phyloP scores from a whole-genome alignment of 2,797 vertebrate genomes.

The Cephalopachus bancanus region DNA sequence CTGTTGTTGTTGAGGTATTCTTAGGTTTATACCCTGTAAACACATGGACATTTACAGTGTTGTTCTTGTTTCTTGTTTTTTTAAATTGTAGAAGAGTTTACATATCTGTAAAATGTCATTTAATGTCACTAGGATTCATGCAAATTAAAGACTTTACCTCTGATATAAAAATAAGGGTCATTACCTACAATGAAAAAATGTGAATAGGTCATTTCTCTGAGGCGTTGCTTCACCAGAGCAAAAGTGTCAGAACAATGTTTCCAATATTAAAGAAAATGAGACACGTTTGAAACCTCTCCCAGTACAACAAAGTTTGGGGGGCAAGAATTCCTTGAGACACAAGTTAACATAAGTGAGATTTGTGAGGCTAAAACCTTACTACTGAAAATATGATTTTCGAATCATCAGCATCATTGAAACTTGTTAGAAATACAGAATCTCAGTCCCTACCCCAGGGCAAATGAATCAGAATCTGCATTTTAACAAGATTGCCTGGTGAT shows the following conservation, averaged over 20 bases:
- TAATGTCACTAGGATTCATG: slow-evolving; percentile 11
- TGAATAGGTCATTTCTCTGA: background rate
- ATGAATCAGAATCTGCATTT: background rate
- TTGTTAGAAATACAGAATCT: background rate
- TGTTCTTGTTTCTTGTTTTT: background rate
- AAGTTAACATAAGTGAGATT: background rate
- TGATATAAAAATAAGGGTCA: slow-evolving; percentile 50
- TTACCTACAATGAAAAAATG: background rate
- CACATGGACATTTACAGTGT: background rate
- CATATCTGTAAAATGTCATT: slow-evolving; percentile 30
- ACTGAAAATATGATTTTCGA: background rate
- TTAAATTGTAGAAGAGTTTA: slow-evolving; percentile 60
- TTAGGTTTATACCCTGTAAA: background rate
- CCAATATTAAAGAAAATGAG: background rate
- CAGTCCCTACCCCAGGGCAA: background rate
- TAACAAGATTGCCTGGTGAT: background rate
- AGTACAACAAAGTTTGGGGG: background rate
- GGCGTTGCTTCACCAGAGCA: background rate
- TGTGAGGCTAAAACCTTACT: background rate
- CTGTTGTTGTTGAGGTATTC: background rate
- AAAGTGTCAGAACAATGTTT: accelerated
- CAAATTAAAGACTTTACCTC: slow-evolving; percentile 1
- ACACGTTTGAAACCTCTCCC: background rate
- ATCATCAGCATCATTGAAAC: too few species aligned
- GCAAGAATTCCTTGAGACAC: background rate